Evolutionary conservation across 2,888 invertebrate genomes (phyloP), one percentile per base, ranked within the genome.

Genomic region (Ligdia adustata): DNA sequence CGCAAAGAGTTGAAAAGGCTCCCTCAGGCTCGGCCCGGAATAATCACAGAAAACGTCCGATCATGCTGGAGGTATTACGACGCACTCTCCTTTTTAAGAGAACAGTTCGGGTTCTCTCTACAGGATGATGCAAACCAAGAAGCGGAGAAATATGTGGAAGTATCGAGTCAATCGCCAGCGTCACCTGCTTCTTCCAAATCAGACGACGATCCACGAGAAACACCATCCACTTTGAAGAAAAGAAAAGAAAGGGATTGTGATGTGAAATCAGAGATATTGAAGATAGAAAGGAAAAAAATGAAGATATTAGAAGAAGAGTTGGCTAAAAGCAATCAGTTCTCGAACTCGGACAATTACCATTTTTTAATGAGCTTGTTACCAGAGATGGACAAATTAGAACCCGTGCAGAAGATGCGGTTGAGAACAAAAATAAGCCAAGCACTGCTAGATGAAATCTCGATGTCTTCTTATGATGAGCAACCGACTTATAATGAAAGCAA

Each of bases 1-100:
- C 44, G 65, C 9, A 66, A 63, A 31, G 66, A 66, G 47, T 34
- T 62, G 12, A 64, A 62, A 37, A 60, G 62, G 20, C 24, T 58
- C 0, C 55, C 60, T 4, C 53, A 54, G 15, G 14, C 38, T 6
- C 34, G 40, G 2, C 51, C 59, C 2, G 58, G 56, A n/a, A 38
- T 50, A 3, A 52, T 49, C 1, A 22, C 39, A 6, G 50, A 46
- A 4, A 45, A 49, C 40, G 43, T 52, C 37, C 44, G 45, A 9
- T 55, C 64, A 2, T 31, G 35, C 27, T 62, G 59, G 58, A 32
- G 45, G 13, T 53, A 60, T 42, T 59, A 55, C 29, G 46, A 55
- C 7, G 22, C 42, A 2, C 28, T 64, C n/a, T 26, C 28, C 22
- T 63, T 65, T 28, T 26, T 65, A 11, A 57, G 52, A 48, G 57